Conservation (phyloP, 1,140 invertebrate genomes). For the Melipona quadrifasciata region DNA sequence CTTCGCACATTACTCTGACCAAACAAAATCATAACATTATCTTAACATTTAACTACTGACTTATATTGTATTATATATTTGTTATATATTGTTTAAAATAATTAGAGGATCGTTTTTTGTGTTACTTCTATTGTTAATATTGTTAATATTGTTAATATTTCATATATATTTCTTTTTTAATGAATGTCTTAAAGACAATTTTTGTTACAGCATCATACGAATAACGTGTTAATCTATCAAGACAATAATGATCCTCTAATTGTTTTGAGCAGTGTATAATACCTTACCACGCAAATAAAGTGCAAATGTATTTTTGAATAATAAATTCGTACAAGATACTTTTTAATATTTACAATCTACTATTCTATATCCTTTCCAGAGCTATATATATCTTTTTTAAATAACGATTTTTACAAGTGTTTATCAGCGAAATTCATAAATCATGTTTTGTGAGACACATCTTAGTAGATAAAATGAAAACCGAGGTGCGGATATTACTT, state of each 20-base stretch:
- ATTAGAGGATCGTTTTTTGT: not conserved
- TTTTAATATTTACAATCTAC: not conserved
- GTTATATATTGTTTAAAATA: not conserved
- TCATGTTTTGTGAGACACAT: not conserved
- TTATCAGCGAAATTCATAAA: not conserved
- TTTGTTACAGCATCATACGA: not conserved
- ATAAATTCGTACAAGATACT: constrained; percentile 19
- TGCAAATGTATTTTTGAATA: constrained; percentile 37
- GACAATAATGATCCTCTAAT: not conserved
- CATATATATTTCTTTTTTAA: not conserved
- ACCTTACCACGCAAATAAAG: constrained; percentile 25
- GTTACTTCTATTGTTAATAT: not conserved
- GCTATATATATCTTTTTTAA: not conserved
- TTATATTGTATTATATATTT: constrained; percentile 8
- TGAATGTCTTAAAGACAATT: not conserved
- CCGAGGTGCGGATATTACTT: not conserved
- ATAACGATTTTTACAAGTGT: not conserved
- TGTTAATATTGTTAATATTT: not conserved
- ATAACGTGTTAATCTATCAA: not conserved
- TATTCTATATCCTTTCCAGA: not conserved
- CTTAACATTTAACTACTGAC: not conserved
- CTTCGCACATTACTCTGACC: not conserved
- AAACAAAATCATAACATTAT: not conserved
- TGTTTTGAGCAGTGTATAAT: not conserved
- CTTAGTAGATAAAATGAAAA: not conserved